phyloP scores from a whole-genome alignment of 2,797 vertebrate species.

The Eremophila alpestris region DNA sequence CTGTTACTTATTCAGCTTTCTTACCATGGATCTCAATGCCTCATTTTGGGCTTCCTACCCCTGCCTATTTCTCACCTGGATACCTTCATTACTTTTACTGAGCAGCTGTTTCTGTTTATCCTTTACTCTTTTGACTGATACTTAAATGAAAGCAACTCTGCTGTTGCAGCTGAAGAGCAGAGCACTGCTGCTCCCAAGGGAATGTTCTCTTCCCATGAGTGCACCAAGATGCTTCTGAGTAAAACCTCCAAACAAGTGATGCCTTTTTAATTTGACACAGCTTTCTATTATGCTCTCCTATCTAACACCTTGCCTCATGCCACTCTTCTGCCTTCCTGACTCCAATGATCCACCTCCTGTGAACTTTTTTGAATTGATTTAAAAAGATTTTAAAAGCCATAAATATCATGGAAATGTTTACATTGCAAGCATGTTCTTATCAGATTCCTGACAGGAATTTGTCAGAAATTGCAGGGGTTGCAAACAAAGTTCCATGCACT shows the following conservation, averaged over 20 bases:
- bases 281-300: neutral
- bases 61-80: neutral
- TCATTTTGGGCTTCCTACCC: neutral
- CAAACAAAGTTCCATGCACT: neutral
- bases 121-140: slow-evolving; percentile 21
- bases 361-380: neutral
- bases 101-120: slow-evolving; percentile 15
- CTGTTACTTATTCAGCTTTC: neutral
- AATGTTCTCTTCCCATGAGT: neutral
- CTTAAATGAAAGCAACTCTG: neutral
- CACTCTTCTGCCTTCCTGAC: neutral
- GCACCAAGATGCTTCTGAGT: neutral
- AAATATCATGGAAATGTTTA: neutral
- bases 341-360: neutral
- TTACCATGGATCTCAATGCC: neutral
- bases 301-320: neutral
- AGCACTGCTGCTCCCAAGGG: neutral
- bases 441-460: neutral
- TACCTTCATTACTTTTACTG: neutral
- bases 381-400: neutral
- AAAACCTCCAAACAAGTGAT: neutral
- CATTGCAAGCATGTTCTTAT: neutral
- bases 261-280: neutral
- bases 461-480: neutral
- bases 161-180: slow-evolving; percentile 14